A percentile compares a stretch with the other conserved stretches of the same genome.
phyloP scores from a whole-genome alignment of 64 coral and sea anemone species.

The Porites australiensis region DNA sequence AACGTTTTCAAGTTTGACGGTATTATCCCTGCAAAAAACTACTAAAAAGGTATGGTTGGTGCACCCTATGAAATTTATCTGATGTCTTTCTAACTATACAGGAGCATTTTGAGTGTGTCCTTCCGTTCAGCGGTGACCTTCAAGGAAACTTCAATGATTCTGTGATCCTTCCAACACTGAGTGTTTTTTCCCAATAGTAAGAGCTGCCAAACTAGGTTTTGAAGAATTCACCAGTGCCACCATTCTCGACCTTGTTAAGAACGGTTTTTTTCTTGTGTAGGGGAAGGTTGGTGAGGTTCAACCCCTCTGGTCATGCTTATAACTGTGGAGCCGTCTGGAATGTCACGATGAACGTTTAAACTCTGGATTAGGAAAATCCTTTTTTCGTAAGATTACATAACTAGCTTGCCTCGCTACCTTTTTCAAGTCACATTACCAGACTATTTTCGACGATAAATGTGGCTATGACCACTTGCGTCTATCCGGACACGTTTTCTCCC shows the following conservation, averaged over 20 bases:
- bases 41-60: too few species aligned
- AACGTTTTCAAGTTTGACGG: too few species aligned
- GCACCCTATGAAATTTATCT: too few species aligned
- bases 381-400: constrained; percentile 29
- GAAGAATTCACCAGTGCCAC: constrained; percentile 9
- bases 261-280: not conserved
- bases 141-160: constrained; percentile 1
- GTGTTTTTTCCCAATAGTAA: constrained; percentile 16
- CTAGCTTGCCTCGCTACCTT: constrained; percentile 27
- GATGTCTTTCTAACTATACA: too few species aligned
- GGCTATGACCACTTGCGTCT: constrained; percentile 38
- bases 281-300: not conserved
- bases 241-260: not conserved
- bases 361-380: constrained; percentile 33
- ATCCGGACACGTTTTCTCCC: not conserved
- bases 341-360: constrained; percentile 59
- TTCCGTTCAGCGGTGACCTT: constrained; percentile 13
- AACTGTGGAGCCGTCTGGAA: not conserved
- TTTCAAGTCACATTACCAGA: not conserved
- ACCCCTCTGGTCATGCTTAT: constrained; percentile 16
- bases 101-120: not conserved
- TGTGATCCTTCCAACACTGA: not conserved
- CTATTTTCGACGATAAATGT: constrained; percentile 43
- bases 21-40: too few species aligned
- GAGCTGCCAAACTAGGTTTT: not conserved